These are phyloP conservation scores for Physocephala rufipes DNA, from an alignment of 2,888 invertebrate genomes.

Conservation along the genomic window DNA sequence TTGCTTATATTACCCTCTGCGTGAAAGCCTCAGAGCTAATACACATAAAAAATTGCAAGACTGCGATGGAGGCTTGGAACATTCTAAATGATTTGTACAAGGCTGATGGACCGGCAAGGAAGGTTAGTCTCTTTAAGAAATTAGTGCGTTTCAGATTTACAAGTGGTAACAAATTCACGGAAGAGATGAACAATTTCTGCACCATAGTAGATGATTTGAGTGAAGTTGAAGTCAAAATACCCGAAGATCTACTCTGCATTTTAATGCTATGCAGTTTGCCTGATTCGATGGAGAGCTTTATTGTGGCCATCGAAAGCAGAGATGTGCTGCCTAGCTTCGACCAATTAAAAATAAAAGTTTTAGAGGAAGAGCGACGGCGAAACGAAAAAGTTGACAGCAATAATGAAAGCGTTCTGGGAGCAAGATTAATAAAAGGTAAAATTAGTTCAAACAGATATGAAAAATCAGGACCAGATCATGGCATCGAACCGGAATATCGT, in stretches of 20 bases:
- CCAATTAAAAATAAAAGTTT: conserved; percentile 25
- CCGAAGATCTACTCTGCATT: conserved; percentile 38
- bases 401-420: not conserved
- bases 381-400: conserved; percentile 10
- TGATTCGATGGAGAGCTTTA: conserved; percentile 24
- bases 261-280: conserved; percentile 37
- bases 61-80: not conserved
- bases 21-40: not conserved
- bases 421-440: no score
- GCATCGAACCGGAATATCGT: not conserved
- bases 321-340: conserved; percentile 32
- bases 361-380: conserved; percentile 21
- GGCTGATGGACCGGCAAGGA: no score
- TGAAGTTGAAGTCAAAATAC: conserved; percentile 27
- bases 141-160: conserved; percentile 23
- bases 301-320: conserved; percentile 41
- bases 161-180: not conserved
- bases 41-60: conserved; percentile 5
- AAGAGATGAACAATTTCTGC: no score
- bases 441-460: not conserved
- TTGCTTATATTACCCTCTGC: not conserved
- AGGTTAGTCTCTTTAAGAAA: conserved; percentile 4
- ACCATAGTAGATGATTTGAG: conserved; percentile 36
- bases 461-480: not conserved
- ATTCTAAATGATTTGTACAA: not conserved